Conservation (phyloP, 1,140 invertebrate species). For the Sinella curviseta region DNA sequence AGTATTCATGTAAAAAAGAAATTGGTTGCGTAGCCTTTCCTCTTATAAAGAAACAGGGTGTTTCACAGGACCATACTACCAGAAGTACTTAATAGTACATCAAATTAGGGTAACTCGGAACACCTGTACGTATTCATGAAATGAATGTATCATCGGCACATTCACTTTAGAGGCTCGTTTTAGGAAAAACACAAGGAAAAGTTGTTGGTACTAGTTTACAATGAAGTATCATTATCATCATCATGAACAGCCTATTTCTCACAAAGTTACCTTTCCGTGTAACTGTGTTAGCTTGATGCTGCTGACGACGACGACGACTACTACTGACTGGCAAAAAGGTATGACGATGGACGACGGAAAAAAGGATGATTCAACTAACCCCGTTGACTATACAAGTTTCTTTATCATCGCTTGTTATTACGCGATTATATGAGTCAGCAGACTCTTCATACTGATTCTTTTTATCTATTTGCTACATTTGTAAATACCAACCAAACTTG, state of each 20-base stretch:
- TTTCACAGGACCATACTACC: background rate
- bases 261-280: constrained; percentile 13
- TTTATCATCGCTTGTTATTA: background rate
- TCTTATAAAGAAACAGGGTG: background rate
- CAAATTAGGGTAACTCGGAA: constrained; percentile 2
- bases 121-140: background rate
- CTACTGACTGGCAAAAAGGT: background rate
- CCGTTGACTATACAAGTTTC: background rate
- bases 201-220: constrained; percentile 7
- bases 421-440: background rate
- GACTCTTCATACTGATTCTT: background rate
- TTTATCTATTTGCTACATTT: background rate
- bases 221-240: background rate
- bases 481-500: too few species aligned
- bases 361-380: background rate
- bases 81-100: too few species aligned
- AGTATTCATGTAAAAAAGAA: background rate
- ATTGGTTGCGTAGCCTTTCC: background rate
- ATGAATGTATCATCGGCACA: too few species aligned
- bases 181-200: background rate
- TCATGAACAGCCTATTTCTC: background rate
- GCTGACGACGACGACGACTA: background rate
- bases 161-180: background rate
- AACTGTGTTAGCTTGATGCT: background rate
- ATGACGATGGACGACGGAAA: background rate